Evolutionary conservation across 1,140 invertebrate genomes (phyloP).

Genomic region (Panagrolaimus sp.): DNA sequence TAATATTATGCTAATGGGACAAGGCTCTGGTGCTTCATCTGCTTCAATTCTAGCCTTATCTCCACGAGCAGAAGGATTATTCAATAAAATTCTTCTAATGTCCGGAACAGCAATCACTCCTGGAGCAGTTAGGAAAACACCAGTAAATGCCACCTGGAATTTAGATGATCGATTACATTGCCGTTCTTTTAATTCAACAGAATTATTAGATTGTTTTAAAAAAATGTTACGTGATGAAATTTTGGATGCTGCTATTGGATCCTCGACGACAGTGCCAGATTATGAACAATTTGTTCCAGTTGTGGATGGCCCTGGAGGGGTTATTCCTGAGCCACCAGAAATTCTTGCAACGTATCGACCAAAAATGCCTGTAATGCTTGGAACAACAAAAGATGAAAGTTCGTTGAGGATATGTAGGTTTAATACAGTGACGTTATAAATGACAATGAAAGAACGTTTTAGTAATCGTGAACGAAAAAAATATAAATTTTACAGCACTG

Average conservation of each 20-base stretch:
- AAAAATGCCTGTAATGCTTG: conserved; percentile 53
- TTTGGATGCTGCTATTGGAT: conserved; percentile 43
- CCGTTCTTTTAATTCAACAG: conserved; percentile 54
- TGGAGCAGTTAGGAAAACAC: conserved; percentile 63
- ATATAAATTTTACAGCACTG: conserved; percentile 46
- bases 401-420: conserved; percentile 43
- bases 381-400: conserved; percentile 54
- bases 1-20: conserved; percentile 87
- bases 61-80: conserved; percentile 81
- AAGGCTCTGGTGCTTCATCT: conserved; percentile 86
- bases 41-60: conserved; percentile 88
- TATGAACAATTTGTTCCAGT: conserved; percentile 56
- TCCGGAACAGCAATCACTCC: conserved; percentile 84
- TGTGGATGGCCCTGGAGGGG: conserved; percentile 51
- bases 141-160: conserved; percentile 56
- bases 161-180: conserved; percentile 51
- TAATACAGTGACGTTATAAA: background rate
- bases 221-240: conserved; percentile 57
- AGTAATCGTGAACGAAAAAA: conserved; percentile 55
- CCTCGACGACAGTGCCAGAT: conserved; percentile 29
- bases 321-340: conserved; percentile 54
- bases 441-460: conserved; percentile 28
- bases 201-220: conserved; percentile 55
- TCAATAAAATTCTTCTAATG: conserved; percentile 86
- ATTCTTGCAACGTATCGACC: conserved; percentile 38